Percentiles rank a stretch among this genome's conserved stretches.
These are phyloP conservation scores for Trachemys scripta DNA, from an alignment of 2,113 vertebrate species.

Conservation along the genomic window DNA sequence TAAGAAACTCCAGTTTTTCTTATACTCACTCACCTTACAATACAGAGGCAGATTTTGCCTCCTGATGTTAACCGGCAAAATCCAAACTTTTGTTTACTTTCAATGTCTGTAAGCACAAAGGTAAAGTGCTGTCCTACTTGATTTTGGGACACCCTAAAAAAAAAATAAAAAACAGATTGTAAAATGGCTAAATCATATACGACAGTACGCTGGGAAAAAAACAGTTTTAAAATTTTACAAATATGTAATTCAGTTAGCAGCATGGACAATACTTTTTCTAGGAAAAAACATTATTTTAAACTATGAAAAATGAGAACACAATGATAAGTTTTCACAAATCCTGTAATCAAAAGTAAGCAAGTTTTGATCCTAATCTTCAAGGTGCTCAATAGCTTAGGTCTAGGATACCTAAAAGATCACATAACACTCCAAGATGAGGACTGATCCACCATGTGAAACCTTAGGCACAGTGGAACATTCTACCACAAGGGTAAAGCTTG, in stretches of 20 bases:
- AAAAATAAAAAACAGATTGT: background rate
- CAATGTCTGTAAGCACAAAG: slow-evolving; percentile 97
- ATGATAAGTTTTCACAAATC: background rate
- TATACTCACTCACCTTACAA: slow-evolving; percentile 88
- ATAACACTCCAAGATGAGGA: background rate
- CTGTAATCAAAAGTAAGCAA: background rate
- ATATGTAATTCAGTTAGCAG: background rate
- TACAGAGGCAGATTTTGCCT: slow-evolving; percentile 93
- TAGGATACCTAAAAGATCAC: background rate
- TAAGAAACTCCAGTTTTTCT: background rate
- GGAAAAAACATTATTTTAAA: background rate
- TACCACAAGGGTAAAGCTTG: background rate
- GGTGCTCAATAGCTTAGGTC: background rate
- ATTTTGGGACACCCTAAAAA: slow-evolving; percentile 88
- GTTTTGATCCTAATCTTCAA: background rate
- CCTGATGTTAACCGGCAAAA: slow-evolving; percentile 96
- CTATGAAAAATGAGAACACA: background rate
- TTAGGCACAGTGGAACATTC: background rate
- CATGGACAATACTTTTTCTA: background rate
- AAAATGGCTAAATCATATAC: background rate
- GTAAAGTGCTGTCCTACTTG: slow-evolving; percentile 99
- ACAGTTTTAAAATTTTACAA: background rate
- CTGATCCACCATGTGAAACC: background rate
- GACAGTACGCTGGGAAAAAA: background rate
- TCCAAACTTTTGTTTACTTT: slow-evolving; percentile 96